Percentiles rank a stretch among this genome's conserved stretches.
Evolutionary conservation across 2,888 invertebrate genomes (phyloP).

Genomic region (Ceratothoa steindachneri): DNA sequence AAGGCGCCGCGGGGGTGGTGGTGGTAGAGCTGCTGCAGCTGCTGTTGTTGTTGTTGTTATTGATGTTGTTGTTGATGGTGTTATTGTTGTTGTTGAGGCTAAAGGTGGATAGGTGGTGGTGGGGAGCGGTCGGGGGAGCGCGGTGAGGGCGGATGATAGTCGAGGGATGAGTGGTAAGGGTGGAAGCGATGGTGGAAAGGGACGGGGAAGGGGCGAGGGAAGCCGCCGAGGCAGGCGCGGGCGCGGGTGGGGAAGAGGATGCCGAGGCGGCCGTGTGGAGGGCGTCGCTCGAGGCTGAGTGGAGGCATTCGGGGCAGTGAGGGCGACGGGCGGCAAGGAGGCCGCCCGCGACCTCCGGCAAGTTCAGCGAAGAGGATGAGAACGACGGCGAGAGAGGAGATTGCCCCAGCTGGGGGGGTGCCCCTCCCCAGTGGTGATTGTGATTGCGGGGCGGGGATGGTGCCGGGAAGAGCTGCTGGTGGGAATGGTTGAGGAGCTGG

Average conservation of each 20-base stretch:
- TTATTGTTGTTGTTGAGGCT: background rate
- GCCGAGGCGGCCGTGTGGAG: background rate
- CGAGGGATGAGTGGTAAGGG: background rate
- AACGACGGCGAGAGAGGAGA: constrained; percentile 7
- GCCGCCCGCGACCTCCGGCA: background rate
- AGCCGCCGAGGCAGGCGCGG: background rate
- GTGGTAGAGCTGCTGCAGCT: background rate
- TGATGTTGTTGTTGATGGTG: constrained; percentile 23
- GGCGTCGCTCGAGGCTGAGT: background rate
- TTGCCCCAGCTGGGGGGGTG: background rate
- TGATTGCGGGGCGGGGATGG: background rate
- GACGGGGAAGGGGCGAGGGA: background rate
- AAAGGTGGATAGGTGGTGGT: too few species aligned
- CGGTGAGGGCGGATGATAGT: constrained; percentile 1
- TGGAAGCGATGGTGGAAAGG: background rate
- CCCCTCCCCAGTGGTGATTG: too few species aligned
- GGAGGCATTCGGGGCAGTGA: background rate
- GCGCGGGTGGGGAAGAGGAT: background rate
- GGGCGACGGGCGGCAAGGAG: background rate
- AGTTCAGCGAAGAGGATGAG: background rate
- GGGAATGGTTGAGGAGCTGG: background rate
- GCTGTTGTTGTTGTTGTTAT: constrained; percentile 12
- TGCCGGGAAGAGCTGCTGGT: background rate
- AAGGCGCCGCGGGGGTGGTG: background rate
- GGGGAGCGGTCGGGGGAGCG: background rate